Percentiles rank a stretch among this genome's conserved stretches.
Conservation (phyloP, 2,113 vertebrate species). For the Bettongia penicillata region DNA sequence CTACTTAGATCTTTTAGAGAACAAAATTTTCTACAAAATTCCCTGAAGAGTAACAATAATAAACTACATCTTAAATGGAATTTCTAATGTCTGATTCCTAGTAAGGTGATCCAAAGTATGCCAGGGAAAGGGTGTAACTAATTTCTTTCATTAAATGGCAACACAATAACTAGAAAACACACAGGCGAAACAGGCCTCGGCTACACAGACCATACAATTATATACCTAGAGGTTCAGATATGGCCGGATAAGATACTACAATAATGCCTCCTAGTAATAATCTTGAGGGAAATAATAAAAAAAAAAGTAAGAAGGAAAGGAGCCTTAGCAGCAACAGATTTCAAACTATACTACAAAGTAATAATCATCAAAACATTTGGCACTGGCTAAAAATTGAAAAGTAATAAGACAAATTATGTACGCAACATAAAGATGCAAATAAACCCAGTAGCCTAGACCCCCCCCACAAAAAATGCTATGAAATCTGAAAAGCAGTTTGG, state of each 20-base stretch:
- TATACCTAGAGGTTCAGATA: no score
- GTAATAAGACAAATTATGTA: no score
- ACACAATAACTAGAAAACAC: not conserved
- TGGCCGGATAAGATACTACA: no score
- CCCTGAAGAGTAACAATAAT: constrained; percentile 43
- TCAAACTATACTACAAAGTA: no score
- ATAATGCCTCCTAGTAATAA: no score
- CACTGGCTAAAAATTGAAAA: not conserved
- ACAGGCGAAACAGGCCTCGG: not conserved
- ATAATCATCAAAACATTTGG: not conserved
- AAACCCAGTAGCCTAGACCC: no score
- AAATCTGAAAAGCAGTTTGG: not conserved
- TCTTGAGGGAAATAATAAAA: constrained; percentile 16
- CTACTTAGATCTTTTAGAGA: not conserved
- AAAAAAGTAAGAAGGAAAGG: constrained; percentile 10
- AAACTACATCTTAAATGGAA: constrained; percentile 45
- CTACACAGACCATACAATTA: not conserved
- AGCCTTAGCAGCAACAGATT: no score
- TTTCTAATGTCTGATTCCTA: constrained; percentile 27
- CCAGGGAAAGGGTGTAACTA: constrained; percentile 22
- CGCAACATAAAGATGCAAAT: no score
- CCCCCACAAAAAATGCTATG: not conserved
- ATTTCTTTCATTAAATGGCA: constrained; percentile 48
- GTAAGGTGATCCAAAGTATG: constrained; percentile 28
- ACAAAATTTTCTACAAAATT: constrained; percentile 1